Evolutionary conservation across 1,140 invertebrate genomes (phyloP).

Genomic region (Euglossa dilemma): DNA sequence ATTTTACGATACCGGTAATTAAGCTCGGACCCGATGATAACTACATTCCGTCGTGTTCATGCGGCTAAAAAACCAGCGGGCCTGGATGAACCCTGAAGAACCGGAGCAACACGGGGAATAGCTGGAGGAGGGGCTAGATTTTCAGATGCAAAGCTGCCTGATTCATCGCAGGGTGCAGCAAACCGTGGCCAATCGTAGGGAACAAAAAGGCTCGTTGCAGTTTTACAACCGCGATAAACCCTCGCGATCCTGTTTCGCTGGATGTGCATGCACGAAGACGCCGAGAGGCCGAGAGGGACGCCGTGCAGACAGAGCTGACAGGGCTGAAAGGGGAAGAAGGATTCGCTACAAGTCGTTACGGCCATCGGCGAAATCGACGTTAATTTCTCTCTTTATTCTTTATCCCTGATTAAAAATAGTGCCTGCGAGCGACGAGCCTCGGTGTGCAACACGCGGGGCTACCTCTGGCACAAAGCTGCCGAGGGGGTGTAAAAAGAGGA

Average conservation of each 20-base stretch:
- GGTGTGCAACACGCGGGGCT: not conserved
- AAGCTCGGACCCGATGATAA: no score
- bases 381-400: conserved; percentile 21
- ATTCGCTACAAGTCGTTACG: conserved; percentile 20
- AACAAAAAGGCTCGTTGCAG: not conserved
- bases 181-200: no score
- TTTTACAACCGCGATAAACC: not conserved
- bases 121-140: not conserved
- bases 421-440: conserved; percentile 21
- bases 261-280: not conserved
- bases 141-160: not conserved
- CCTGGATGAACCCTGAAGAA: no score
- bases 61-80: no score
- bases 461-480: not conserved
- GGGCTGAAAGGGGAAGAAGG: conserved; percentile 1
- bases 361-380: conserved; percentile 43
- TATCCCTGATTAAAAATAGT: conserved; percentile 50
- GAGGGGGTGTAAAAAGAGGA: not conserved
- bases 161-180: not conserved
- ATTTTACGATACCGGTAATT: no score
- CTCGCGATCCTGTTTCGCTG: not conserved
- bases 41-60: no score
- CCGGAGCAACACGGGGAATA: no score
- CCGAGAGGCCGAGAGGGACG: not conserved
- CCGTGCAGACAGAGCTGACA: not conserved